phyloP scores from a whole-genome alignment of 2,113 vertebrate species.

The Clarias batrachus region DNA sequence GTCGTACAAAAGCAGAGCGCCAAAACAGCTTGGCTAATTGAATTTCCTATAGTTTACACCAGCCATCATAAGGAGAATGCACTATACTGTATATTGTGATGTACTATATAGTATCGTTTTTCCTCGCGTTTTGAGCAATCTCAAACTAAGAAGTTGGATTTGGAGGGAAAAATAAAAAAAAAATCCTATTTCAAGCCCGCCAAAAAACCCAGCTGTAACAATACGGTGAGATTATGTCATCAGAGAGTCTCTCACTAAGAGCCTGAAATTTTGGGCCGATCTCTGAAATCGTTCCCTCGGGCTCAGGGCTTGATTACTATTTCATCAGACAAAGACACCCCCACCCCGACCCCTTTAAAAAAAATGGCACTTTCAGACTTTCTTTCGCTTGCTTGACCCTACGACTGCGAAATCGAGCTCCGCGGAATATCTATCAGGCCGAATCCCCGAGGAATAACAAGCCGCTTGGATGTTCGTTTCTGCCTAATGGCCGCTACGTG shows the following conservation, averaged over 20 bases:
- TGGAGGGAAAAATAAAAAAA: neutral
- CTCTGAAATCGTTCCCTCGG: neutral
- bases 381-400: neutral
- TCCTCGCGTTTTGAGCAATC: neutral
- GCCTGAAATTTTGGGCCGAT: conserved; percentile 16
- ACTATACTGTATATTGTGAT: neutral
- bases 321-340: neutral
- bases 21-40: neutral
- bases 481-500: conserved; percentile 10
- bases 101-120: neutral
- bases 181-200: too few species aligned
- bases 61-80: neutral
- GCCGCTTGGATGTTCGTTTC: neutral
- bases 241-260: conserved; percentile 16
- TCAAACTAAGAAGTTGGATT: neutral
- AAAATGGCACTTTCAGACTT: neutral
- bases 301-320: conserved; percentile 12
- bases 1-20: neutral
- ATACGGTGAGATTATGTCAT: conserved; percentile 17
- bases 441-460: neutral
- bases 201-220: neutral
- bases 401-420: neutral
- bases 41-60: neutral
- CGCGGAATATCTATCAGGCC: neutral
- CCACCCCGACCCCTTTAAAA: neutral